These are phyloP conservation scores for Liodrosophila aerea DNA, from an alignment of 2,888 invertebrate genomes.

Conservation along the genomic window DNA sequence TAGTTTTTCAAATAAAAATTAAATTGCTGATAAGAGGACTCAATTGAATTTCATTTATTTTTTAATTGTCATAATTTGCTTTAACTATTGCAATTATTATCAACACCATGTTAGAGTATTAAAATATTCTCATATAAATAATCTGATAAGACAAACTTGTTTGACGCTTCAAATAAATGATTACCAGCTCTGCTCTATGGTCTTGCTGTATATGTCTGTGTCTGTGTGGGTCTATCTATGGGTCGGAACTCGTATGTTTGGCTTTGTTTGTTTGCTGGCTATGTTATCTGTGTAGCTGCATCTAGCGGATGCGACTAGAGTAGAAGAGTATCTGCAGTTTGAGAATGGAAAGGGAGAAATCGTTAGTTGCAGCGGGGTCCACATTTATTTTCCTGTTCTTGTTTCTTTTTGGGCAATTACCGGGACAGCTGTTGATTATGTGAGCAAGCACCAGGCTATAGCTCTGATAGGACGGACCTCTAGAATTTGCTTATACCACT, in stretches of 20 bases:
- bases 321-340: slow-evolving; percentile 38
- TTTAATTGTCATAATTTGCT: too few species aligned
- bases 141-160: slow-evolving; percentile 78
- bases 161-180: slow-evolving; percentile 78
- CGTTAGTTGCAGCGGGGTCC: slow-evolving; percentile 43
- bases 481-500: not conserved
- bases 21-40: too few species aligned
- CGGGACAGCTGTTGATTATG: slow-evolving; percentile 40
- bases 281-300: slow-evolving; percentile 59
- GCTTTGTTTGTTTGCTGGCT: slow-evolving; percentile 63
- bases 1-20: too few species aligned
- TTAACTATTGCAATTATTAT: too few species aligned
- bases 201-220: slow-evolving; percentile 27
- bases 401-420: slow-evolving; percentile 30
- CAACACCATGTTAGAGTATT: slow-evolving; percentile 24
- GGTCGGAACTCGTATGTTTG: slow-evolving; percentile 59
- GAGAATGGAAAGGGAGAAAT: slow-evolving; percentile 23
- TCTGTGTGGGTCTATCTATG: slow-evolving; percentile 62
- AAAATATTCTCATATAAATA: slow-evolving; percentile 63
- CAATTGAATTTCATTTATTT: too few species aligned
- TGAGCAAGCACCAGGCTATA: slow-evolving; percentile 10
- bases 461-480: slow-evolving; percentile 11
- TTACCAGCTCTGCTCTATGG: slow-evolving; percentile 56
- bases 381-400: slow-evolving; percentile 11
- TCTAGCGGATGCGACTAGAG: slow-evolving; percentile 64